Evolutionary conservation across 2,797 vertebrate genomes (phyloP), one percentile per base, ranked within the genome.

Genomic region (Sitta carolinensis): DNA sequence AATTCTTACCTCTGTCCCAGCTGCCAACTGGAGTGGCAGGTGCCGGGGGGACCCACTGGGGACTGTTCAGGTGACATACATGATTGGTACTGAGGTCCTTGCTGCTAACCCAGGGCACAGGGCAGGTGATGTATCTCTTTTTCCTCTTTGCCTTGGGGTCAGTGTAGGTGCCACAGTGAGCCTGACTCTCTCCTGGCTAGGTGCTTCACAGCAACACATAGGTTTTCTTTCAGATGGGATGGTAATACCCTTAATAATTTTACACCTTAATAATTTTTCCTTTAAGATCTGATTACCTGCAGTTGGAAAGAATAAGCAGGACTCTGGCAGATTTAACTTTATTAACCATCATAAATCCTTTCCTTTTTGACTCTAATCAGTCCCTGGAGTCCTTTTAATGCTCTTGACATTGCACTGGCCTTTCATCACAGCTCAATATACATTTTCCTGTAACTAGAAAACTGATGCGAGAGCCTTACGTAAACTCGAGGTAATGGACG

Each of bases 321-420:
- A 70, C 66, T 88, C 29, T 45, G 89, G 47, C 77, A 93, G 84
- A 83, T 87, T 94, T 94, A 91, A 68, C 78, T 94, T 91, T 88
- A 92, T 89, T 97, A 95, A 45, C 72, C 40, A n/a, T 90, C 79
- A 79, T 95, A 95, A 97, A 95, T 96, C 61, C 94, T 95, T 96
- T 94, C 64, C 64, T 66, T 92, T 96, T 95, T 93, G 76, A 92
- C 84, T 94, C 34, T 88, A 69, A 95, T 93, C 79, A 78, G 93
- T 92, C 95, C 86, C 94, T 55, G 43, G 93, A 54, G 95, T 79
- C 91, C 72, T 90, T 90, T 95, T 96, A 96, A 89, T 84, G 61
- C 77, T 88, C 80, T 87, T 96, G 95, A 93, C 90, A 68, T 89
- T 90, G 87, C 52, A 26, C 81, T 76, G 72, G 91, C 87, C 88